These are phyloP conservation scores for Atherinosoma microstoma DNA, from an alignment of 2,797 vertebrate species.

Conservation along the genomic window DNA sequence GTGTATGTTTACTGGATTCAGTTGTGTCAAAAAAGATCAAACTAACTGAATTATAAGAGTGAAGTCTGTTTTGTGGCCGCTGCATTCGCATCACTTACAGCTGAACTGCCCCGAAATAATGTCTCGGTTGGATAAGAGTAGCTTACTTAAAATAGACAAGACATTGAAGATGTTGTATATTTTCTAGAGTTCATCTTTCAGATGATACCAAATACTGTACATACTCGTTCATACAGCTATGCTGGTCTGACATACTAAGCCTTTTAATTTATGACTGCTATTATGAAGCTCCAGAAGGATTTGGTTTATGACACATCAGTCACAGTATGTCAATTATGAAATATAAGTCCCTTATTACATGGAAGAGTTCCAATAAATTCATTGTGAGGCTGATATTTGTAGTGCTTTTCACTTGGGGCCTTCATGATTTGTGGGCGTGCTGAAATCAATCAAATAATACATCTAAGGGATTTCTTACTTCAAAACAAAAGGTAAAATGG, in stretches of 20 bases:
- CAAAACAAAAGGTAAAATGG: not conserved
- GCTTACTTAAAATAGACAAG: conserved; percentile 61
- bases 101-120: conserved; percentile 31
- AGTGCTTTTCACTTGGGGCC: not conserved
- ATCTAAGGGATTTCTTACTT: not conserved
- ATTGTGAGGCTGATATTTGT: not conserved
- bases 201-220: conserved; percentile 66
- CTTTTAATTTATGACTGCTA: conserved; percentile 51
- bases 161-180: conserved; percentile 57
- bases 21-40: not conserved
- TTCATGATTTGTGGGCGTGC: not conserved
- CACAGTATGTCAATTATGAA: conserved; percentile 12
- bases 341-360: not conserved
- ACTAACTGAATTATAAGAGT: not conserved
- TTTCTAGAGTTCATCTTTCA: conserved; percentile 65
- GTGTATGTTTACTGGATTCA: not conserved
- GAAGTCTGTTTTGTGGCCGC: not conserved
- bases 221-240: conserved; percentile 54
- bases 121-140: conserved; percentile 44
- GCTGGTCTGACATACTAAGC: conserved; percentile 43
- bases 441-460: not conserved
- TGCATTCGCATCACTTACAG: conserved; percentile 6
- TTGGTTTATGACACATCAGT: conserved; percentile 37
- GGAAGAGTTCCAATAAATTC: not conserved
- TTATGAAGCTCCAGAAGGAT: conserved; percentile 52